Base-by-base conservation (phyloP, 2,113 vertebrate species). In the Sorex fumeus region DNA sequence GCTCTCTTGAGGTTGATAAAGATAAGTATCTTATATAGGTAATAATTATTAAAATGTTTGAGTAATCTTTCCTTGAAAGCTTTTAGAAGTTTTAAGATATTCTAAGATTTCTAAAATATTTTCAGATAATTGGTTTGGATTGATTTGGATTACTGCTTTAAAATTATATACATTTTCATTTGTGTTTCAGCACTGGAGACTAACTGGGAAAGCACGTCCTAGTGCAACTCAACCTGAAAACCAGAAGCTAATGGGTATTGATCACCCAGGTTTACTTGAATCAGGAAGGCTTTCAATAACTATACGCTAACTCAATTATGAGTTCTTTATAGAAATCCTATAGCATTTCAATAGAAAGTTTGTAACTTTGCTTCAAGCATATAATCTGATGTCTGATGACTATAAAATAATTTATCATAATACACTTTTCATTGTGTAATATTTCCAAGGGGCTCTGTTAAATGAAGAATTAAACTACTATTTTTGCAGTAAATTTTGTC, bases 21-120 rank as follows among this genome's bases (percentile, higher is more conserved):
- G 1, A 40, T 18, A 1, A 4, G 7, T 16, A 11, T 21, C 28
- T 13, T 16, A 34, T 60, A 60, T 34, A 1, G 2, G 4, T 11
- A 5, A 67, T 32, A 25, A 3, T 6, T 72, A 28, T 28, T 32
- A 11, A 8, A 60, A 18, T 64, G 30, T 66, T 64, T 66, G 32
- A 60, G 57, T 21, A 60, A 7, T 36, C 1, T 84, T n/a, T 11
- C 11, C 3, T 88, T 78, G 45, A 23, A 79, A 66, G 64, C 1
- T 1, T 34, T 1, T 43, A 32, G 32, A 70, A 34, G 1, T 28
- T 77, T 15, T 47, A 28, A 70, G 10, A n/a, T 27, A n/a, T 36
- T 6, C 32, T 70, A 9, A 53, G 21, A 82, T 64, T 70, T 43
- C 23, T 32, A 28, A 60, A 81, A 27, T 80, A 36, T 32, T 60